Percentiles rank a stretch among this genome's conserved stretches.
phyloP scores from a whole-genome alignment of 2,888 invertebrate genomes.

The Raillietiella orientalis region DNA sequence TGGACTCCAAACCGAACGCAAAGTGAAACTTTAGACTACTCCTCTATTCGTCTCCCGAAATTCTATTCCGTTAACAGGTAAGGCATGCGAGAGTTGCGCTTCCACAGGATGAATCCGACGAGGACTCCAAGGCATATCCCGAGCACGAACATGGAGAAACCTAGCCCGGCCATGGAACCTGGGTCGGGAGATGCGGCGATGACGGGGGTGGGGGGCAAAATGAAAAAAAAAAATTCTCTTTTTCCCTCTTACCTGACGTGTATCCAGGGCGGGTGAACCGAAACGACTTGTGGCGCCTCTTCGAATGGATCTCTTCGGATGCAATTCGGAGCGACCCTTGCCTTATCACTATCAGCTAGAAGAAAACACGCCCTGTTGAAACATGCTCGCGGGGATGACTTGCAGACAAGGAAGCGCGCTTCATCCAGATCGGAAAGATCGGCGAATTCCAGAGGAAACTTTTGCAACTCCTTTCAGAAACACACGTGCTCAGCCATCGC shows the following conservation, averaged over 20 bases:
- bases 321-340: neutral
- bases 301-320: slow-evolving; percentile 2
- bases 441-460: slow-evolving; percentile 2
- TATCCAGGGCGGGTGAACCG: slow-evolving; percentile 5
- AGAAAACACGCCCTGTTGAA: too few species aligned
- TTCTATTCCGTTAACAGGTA: slow-evolving; percentile 8
- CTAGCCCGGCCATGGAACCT: slow-evolving; percentile 12
- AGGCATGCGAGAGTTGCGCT: slow-evolving; percentile 10
- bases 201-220: neutral
- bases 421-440: neutral
- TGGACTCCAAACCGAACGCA: too few species aligned
- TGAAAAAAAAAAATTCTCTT: slow-evolving; percentile 2
- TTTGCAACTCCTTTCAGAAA: neutral
- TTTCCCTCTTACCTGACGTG: slow-evolving; percentile 9
- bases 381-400: too few species aligned
- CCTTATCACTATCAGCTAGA: neutral
- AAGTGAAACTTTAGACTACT: too few species aligned
- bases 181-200: slow-evolving; percentile 1
- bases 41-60: too few species aligned
- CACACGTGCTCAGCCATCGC: too few species aligned
- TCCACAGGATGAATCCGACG: slow-evolving; percentile 12
- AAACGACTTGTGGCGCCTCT: slow-evolving; percentile 4
- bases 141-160: slow-evolving; percentile 12
- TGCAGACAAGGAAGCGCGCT: slow-evolving; percentile 1
- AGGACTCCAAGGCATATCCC: slow-evolving; percentile 11